Base-by-base conservation (phyloP, 2,888 invertebrate genomes). In the Netelia inedita region DNA sequence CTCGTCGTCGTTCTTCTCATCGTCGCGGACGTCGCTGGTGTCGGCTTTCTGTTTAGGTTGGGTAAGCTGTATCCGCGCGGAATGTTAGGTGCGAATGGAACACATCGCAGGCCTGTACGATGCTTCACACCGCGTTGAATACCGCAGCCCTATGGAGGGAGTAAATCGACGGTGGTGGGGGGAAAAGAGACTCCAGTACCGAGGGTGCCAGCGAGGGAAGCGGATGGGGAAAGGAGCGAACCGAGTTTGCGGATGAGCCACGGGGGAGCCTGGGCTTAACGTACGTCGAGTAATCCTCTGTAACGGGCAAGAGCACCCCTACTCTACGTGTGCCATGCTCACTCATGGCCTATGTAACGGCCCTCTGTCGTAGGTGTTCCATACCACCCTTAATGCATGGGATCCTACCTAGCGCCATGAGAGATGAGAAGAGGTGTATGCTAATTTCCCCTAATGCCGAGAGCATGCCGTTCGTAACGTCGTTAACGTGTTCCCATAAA, bases 361-460 rank as follows among this genome's bases (percentile, higher is more conserved):
- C 55, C 46, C 61, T 43, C 68, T 68, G 69, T 43, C 35, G 11
- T 41, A 79, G 72, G 50, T 74, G 57, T 73, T 46, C 50, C 69
- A 11, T 61, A 72, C 57, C 68, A 78, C 28, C 50, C 61, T 19
- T 46, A 63, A 68, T 63, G 57, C 10, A 9, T 35, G 50, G 57
- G 69, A 46, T 65, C 71, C 57, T 19, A 80, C 79, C 74, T 79
- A 85, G 46, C 66, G 59, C 71, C 65, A 63, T 65, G 63, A 66
- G 59, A 41, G 69, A 82, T 65, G 79, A 82, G 74, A 41, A 82
- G 74, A 82, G 85, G 85, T 86, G 79, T 85, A 87, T 87, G 87
- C 86, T 88, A 87, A 88, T 88, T 87, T 87, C 79, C 35, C 81
- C 73, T 87, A 88, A 87, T 87, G 82, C 87, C 84, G 6, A 28